These are phyloP conservation scores for Oreochromis grahami DNA, from an alignment of 2,797 vertebrate species.

Conservation along the genomic window DNA sequence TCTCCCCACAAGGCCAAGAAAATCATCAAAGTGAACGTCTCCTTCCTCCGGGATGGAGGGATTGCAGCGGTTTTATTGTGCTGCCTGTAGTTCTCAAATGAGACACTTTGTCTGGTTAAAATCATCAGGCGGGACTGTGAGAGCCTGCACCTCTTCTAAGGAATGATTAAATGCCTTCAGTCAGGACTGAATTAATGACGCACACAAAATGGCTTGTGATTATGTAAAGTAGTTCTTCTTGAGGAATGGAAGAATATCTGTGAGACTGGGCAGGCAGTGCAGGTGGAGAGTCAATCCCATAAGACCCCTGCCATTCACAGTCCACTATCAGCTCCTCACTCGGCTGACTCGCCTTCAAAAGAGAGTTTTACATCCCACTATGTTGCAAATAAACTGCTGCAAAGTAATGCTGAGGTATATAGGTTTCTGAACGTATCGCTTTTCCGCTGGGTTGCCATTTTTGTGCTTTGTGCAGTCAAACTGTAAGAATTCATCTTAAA, in stretches of 20 bases:
- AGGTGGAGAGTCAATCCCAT: conserved; percentile 36
- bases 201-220: conserved; percentile 62
- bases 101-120: conserved; percentile 43
- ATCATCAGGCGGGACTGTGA: conserved; percentile 31
- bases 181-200: conserved; percentile 69
- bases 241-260: conserved; percentile 28
- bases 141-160: conserved; percentile 37
- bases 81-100: conserved; percentile 14
- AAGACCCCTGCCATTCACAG: conserved; percentile 30
- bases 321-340: conserved; percentile 21
- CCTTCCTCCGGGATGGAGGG: conserved; percentile 5
- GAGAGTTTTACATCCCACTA: conserved; percentile 12
- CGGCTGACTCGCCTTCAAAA: neutral
- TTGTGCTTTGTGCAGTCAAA: conserved; percentile 20
- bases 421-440: neutral
- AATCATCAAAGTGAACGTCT: conserved; percentile 29
- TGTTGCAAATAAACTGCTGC: conserved; percentile 21
- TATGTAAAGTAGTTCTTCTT: conserved; percentile 64
- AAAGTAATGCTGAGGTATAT: conserved; percentile 3
- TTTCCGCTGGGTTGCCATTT: conserved; percentile 30
- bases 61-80: conserved; percentile 6
- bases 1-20: conserved; percentile 12
- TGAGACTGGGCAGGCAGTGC: conserved; percentile 31
- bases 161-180: conserved; percentile 63
- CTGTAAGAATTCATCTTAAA: neutral